These are phyloP conservation scores for Galeopterus variegatus DNA, from an alignment of 2,113 vertebrate species.

Conservation along the genomic window DNA sequence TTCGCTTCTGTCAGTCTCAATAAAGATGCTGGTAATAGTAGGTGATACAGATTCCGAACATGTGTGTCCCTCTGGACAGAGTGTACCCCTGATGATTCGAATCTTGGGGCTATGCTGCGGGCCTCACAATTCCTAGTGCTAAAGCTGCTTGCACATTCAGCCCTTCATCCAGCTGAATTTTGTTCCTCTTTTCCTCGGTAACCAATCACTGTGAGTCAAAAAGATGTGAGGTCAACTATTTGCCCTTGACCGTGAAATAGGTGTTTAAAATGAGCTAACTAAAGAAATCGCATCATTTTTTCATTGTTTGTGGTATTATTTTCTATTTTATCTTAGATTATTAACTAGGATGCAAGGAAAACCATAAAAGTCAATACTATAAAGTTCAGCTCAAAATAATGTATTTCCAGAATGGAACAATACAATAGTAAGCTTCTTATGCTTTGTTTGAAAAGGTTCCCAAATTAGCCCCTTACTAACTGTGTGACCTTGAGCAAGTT, in stretches of 20 bases:
- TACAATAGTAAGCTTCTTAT: background rate
- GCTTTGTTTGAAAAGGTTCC: background rate
- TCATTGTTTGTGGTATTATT: background rate
- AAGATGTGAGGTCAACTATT: background rate
- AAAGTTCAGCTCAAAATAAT: constrained; percentile 5
- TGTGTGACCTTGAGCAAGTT: background rate
- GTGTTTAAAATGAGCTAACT: constrained; percentile 27
- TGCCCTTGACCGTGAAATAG: constrained; percentile 39
- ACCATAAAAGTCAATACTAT: background rate
- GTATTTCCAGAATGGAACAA: background rate
- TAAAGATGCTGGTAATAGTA: constrained; percentile 21
- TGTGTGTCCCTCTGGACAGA: background rate
- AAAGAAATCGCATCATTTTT: background rate
- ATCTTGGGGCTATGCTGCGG: background rate
- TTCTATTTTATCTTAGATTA: background rate
- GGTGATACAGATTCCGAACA: constrained; percentile 1
- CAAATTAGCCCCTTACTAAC: background rate
- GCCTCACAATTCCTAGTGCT: background rate
- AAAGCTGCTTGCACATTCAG: background rate
- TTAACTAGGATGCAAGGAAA: background rate
- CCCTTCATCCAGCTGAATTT: background rate
- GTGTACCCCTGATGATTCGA: background rate
- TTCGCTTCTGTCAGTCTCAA: constrained; percentile 42
- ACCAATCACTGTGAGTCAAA: constrained; percentile 25
- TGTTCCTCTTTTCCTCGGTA: background rate